Conservation (phyloP, 2,113 vertebrate genomes). For the Albula goreensis region DNA sequence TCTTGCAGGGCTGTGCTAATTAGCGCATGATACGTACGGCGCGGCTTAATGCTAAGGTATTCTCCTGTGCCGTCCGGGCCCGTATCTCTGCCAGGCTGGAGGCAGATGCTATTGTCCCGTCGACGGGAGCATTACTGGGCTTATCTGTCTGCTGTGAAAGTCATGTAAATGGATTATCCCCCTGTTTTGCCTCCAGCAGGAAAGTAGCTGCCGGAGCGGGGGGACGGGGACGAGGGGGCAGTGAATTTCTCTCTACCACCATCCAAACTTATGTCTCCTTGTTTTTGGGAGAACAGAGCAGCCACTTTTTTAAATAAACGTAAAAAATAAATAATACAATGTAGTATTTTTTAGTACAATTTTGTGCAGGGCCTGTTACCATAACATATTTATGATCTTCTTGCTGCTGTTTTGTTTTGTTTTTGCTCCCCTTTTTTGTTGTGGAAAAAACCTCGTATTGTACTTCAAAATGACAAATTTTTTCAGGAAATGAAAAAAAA, state of each 20-base stretch:
- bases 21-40: slow-evolving; percentile 37
- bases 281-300: no score
- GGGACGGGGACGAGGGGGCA: neutral
- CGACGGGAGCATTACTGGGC: slow-evolving; percentile 60
- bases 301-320: no score
- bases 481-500: no score
- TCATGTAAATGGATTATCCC: slow-evolving; percentile 73
- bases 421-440: no score
- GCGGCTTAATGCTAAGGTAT: slow-evolving; percentile 58
- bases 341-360: no score
- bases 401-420: no score
- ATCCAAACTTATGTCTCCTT: no score
- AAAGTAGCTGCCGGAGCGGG: slow-evolving; percentile 40
- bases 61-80: slow-evolving; percentile 46
- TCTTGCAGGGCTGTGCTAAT: slow-evolving; percentile 58
- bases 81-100: slow-evolving; percentile 5
- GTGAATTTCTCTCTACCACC: neutral
- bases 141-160: slow-evolving; percentile 71
- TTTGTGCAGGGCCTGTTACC: no score
- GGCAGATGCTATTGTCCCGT: slow-evolving; percentile 46
- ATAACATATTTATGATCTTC: no score
- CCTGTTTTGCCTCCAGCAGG: slow-evolving; percentile 54
- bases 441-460: no score
- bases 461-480: no score
- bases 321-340: no score